Evolutionary conservation across 2,888 invertebrate genomes (phyloP).

Genomic region (Amitus sp.): DNA sequence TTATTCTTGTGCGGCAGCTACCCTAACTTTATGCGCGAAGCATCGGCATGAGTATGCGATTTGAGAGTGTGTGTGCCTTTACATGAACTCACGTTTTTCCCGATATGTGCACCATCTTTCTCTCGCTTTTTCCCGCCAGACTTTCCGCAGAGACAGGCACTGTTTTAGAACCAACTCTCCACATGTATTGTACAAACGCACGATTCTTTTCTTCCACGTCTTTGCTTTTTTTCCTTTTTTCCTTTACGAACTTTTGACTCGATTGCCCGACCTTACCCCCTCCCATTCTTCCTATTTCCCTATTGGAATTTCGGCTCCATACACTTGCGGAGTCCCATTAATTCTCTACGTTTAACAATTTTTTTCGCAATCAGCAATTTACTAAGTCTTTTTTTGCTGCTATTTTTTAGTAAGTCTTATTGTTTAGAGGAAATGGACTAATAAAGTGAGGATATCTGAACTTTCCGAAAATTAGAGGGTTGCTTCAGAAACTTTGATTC

Average conservation of each 20-base stretch:
- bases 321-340: constrained; percentile 17
- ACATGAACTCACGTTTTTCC: constrained; percentile 11
- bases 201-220: constrained; percentile 48
- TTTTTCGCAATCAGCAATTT: not conserved
- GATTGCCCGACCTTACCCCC: constrained; percentile 24
- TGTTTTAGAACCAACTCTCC: constrained; percentile 18
- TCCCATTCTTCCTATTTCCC: constrained; percentile 9
- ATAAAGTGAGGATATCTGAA: too few relatives aligned
- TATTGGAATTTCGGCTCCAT: constrained; percentile 17
- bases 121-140: not conserved
- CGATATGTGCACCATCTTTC: constrained; percentile 12
- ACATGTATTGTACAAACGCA: constrained; percentile 55
- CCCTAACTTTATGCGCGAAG: constrained; percentile 64
- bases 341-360: constrained; percentile 11
- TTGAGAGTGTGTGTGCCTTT: constrained; percentile 45
- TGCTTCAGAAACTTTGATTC: too few relatives aligned
- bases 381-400: not conserved
- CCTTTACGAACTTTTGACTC: constrained; percentile 18
- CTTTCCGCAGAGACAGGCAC: constrained; percentile 4
- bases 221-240: constrained; percentile 23
- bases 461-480: too few relatives aligned
- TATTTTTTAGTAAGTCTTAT: not conserved
- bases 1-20: constrained; percentile 64
- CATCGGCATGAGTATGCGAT: constrained; percentile 63
- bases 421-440: too few relatives aligned